Evolutionary conservation across 2,888 invertebrate genomes (phyloP).

Genomic region (Rotaria magnacalcarata): DNA sequence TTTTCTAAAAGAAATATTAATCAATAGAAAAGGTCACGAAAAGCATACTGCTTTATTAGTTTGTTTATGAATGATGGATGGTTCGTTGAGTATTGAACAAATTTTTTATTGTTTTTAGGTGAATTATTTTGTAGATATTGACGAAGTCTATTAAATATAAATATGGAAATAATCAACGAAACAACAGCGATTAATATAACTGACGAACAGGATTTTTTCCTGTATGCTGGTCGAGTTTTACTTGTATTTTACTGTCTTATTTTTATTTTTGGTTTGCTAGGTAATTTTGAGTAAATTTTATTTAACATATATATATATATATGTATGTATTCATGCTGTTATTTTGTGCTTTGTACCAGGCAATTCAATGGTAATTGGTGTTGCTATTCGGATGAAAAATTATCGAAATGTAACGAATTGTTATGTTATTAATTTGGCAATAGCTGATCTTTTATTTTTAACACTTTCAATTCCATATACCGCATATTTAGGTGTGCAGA

Average conservation of each 20-base stretch:
- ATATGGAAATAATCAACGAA: background rate
- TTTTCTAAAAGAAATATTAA: too few relatives aligned
- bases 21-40: too few relatives aligned
- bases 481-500: conserved; percentile 41
- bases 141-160: background rate
- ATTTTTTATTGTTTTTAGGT: too few relatives aligned
- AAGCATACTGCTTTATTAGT: too few relatives aligned
- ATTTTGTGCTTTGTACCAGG: background rate
- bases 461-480: conserved; percentile 45
- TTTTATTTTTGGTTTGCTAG: background rate
- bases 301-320: background rate
- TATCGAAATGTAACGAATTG: conserved; percentile 43
- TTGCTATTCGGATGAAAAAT: conserved; percentile 44
- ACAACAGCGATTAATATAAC: background rate
- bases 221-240: background rate
- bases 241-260: background rate
- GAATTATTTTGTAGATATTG: too few relatives aligned
- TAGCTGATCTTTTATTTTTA: conserved; percentile 44
- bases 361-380: conserved; percentile 41
- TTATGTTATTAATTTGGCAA: conserved; percentile 45
- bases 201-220: background rate
- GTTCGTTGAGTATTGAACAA: too few relatives aligned
- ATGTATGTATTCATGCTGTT: too few relatives aligned
- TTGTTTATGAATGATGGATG: too few relatives aligned
- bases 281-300: background rate